Conservation (phyloP, 2,113 vertebrate genomes). For the chimpanzee (Pan troglodytes) region DNA sequence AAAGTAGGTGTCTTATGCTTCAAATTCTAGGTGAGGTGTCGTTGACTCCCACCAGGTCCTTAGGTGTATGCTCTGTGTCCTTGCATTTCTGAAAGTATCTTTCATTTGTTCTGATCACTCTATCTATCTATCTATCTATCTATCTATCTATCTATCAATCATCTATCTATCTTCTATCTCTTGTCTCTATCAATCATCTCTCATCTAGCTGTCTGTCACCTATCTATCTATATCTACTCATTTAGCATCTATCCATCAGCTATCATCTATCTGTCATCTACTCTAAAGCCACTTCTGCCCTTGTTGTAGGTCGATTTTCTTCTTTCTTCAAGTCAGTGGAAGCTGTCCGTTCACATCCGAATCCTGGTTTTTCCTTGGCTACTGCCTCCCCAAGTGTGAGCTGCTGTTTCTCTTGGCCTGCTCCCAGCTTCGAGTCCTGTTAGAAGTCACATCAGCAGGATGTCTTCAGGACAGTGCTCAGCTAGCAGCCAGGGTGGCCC, state of each 20-base stretch:
- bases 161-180: too few species aligned
- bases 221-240: background rate
- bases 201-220: background rate
- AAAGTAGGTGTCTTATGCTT: background rate
- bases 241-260: background rate
- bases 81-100: background rate
- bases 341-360: background rate
- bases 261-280: background rate
- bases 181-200: background rate
- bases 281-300: background rate
- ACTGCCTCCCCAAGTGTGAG: background rate
- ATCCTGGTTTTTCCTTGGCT: background rate
- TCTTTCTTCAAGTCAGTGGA: background rate
- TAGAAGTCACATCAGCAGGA: background rate
- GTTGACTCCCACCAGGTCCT: background rate
- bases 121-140: background rate
- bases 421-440: background rate
- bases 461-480: background rate
- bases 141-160: too few species aligned
- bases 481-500: fast-evolving
- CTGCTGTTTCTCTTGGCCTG: background rate
- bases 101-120: background rate
- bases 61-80: background rate
- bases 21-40: background rate
- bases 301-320: background rate